These are phyloP conservation scores for Lapara coniferarum DNA, from an alignment of 2,888 invertebrate species.

Conservation along the genomic window DNA sequence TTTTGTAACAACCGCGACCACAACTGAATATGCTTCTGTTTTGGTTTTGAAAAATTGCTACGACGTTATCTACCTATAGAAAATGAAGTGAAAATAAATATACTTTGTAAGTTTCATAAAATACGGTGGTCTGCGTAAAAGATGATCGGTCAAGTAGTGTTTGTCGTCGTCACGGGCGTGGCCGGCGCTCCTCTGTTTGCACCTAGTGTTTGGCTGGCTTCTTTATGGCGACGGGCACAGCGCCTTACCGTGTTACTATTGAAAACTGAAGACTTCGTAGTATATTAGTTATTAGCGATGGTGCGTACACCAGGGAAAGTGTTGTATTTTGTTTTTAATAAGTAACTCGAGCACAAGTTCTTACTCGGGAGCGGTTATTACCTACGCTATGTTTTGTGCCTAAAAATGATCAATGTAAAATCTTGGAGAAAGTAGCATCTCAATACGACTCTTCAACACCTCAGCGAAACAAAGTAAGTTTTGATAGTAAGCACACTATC, in stretches of 20 bases:
- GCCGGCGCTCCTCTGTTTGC: slow-evolving; percentile 74
- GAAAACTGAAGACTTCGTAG: slow-evolving; percentile 7
- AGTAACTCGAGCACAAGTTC: neutral
- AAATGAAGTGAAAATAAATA: slow-evolving; percentile 35
- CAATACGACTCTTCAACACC: too few relatives aligned
- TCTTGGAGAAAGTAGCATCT: too few relatives aligned
- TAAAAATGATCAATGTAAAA: too few relatives aligned
- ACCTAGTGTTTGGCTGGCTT: slow-evolving; percentile 68
- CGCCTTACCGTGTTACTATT: slow-evolving; percentile 32
- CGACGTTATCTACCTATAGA: neutral
- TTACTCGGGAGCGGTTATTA: neutral
- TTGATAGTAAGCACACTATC: too few relatives aligned
- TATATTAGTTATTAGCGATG: slow-evolving; percentile 6
- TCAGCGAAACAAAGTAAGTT: too few relatives aligned
- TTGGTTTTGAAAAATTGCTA: neutral
- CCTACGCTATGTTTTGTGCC: too few relatives aligned
- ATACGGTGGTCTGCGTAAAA: slow-evolving; percentile 52
- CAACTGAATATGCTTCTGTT: too few relatives aligned
- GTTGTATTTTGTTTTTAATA: neutral
- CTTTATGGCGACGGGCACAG: slow-evolving; percentile 69
- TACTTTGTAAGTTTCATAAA: slow-evolving; percentile 43
- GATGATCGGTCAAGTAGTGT: slow-evolving; percentile 78
- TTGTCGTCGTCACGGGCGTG: slow-evolving; percentile 61
- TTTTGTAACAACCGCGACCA: too few relatives aligned
- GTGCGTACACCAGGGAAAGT: too few relatives aligned